Base-by-base conservation (phyloP, 2,888 invertebrate genomes). In the Eristalis arbustorum region DNA sequence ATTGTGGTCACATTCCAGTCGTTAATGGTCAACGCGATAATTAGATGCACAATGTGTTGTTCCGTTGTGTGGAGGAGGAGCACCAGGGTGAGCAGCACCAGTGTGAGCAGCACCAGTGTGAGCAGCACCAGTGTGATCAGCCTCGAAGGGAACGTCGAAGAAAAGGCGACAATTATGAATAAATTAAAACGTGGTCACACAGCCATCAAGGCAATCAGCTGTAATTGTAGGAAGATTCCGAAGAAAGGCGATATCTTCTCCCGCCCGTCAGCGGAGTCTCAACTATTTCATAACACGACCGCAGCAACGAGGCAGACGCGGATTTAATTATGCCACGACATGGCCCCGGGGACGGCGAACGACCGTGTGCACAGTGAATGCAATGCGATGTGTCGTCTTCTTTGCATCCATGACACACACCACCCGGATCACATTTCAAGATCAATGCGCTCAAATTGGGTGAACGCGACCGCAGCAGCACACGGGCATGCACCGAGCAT, bases 381-480 rank as follows among this genome's bases (percentile, higher is more conserved):
- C 10, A 28, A 31, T 13, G 6, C 6, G 22, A n/a, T n/a, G n/a
- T n/a, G n/a, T 25, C 3, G 25, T 25, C 25, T 3, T 34, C 57
- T 13, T 22, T 69, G 59, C 23, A 62, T 62, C 31, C 22, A 49
- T 49, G 62, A 59, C 14, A 23, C 28, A 59, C 14, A 23, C 28
- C 61, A 23, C 6, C 6, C 64, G 49, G 64, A 82, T 82, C 56
- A 63, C 23, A 78, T 87, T 71, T 74, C 78, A 78, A 82, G 71
- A 82, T 75, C 82, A 83, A 83, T 78, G 82, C 42, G 69, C 77
- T 74, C 67, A 56, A 82, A 82, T 78, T 78, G 49, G 67, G 73
- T 87, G 74, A 67, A 78, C 67, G 66, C n/a, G 49, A 18, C 6
- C 71, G 74, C 78, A 74, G 66, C 28, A n/a, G n/a, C n/a, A n/a